Evolutionary conservation across 37 sponge, comb jelly and placozoan species (phyloP), one percentile per base, ranked within the genome.

Genomic region (Cliona cf. orientalis): DNA sequence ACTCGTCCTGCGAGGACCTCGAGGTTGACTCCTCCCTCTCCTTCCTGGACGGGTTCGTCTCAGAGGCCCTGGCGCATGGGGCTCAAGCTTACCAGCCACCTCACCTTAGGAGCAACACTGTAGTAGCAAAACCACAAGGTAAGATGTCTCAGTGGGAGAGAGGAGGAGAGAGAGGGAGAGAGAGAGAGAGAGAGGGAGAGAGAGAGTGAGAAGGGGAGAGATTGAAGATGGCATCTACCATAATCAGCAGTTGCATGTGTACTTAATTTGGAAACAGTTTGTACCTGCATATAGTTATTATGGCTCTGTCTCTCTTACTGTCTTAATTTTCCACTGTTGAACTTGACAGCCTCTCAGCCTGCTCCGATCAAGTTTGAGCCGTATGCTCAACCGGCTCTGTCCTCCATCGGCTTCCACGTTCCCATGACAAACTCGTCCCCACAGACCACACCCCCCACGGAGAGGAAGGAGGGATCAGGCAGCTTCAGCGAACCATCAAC

Each of bases 1-100:
- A 96, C 57, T 89, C 91, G 1, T 81, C 92, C 75, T 96, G 96
- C 78, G 96, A 96, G 71, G 96, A 96, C 46, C 71, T 96, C 0
- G 96, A 93, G 67, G 86, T 96, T 2, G 97, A 96, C 58, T 28
- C 82, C 43, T 86, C 94, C 19, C 91, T 96, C 39, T 89, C 90
- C 53, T 96, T 96, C 75, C 88, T 96, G 11, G 91, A 93, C 75
- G 73, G 39, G 26, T 93, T 82, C 66, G 93, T 92, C 22, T 57
- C 89, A 11, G 88, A 96, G 44, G 80, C 91, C 31, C 68, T 93
- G 56, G 74, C 58, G 31, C 46, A 75, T 17, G 97, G 97, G 41
- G 85, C 88, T n/a, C 35, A 80, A 2, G 49, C 88, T 12, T 96
- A 96, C 72, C 61, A 78, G 56, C 91, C 93, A 2, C 77, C 81